Evolutionary conservation across 2,888 invertebrate species (phyloP).

Genomic region (Plebejus argus): DNA sequence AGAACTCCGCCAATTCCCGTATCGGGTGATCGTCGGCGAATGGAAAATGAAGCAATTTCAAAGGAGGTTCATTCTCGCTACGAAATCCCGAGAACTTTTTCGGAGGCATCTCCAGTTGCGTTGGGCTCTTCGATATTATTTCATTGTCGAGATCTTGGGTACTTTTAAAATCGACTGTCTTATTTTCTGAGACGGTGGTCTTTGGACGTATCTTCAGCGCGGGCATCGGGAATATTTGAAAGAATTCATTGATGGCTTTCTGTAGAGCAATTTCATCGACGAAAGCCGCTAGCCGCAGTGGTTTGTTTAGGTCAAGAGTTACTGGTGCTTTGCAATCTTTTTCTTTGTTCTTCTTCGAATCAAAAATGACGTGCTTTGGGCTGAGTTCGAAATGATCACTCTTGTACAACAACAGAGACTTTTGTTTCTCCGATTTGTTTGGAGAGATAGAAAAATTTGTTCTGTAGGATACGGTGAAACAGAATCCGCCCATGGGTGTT

Average conservation of each 20-base stretch:
- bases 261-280: conserved; percentile 77
- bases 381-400: conserved; percentile 95
- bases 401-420: conserved; percentile 87
- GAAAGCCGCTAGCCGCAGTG: conserved; percentile 88
- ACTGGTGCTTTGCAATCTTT: conserved; percentile 54
- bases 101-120: conserved; percentile 67
- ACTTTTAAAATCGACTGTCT: conserved; percentile 56
- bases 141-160: conserved; percentile 63
- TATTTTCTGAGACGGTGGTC: conserved; percentile 50
- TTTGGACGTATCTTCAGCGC: conserved; percentile 67
- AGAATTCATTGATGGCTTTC: conserved; percentile 63
- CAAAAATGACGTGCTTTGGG: conserved; percentile 83
- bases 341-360: conserved; percentile 81
- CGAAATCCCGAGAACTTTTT: conserved; percentile 70
- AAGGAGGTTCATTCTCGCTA: conserved; percentile 82
- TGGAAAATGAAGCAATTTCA: conserved; percentile 87
- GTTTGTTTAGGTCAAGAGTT: conserved; percentile 84
- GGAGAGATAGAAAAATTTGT: conserved; percentile 97
- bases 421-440: conserved; percentile 85
- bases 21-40: conserved; percentile 87
- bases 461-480: conserved; percentile 91
- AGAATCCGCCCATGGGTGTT: conserved; percentile 92
- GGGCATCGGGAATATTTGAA: conserved; percentile 63
- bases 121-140: conserved; percentile 63
- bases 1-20: conserved; percentile 89